Evolutionary conservation across 2,888 invertebrate species (phyloP), one percentile per base, ranked within the genome.

Genomic region (Eudemis profundana): DNA sequence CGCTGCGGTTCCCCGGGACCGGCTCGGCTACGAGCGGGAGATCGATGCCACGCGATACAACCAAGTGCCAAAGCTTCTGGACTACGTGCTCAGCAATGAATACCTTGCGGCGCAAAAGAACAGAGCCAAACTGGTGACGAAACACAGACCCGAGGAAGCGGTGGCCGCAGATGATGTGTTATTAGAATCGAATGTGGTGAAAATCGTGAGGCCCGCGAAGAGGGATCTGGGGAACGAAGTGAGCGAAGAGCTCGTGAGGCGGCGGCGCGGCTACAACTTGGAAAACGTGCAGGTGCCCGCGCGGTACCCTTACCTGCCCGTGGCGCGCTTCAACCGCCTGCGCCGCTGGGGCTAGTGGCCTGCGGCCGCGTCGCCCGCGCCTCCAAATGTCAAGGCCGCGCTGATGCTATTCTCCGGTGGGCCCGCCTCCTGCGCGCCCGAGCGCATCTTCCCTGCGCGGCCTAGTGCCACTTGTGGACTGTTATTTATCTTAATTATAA

Each of bases 211-310:
- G 61, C 87, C 92, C 27, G 68, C 78, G 27, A 85, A 83, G 70
- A 80, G 78, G 69, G 75, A 75, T 14, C 73, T 72, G 44, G 77
- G 74, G 42, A 75, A 71, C 46, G 81, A 80, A 63, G 78, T 73
- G 61, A 80, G 82, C 19, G 72, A 74, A 50, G 81, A 81, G 72
- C 77, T 91, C 64, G 85, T 89, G 73, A 79, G 90, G 67, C 82
- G 83, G 72, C 80, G 90, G 44, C 85, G 93, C 19, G 92, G 93
- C 23, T 92, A 92, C 78, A 93, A 92, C 77, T 75, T 93, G 74
- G 92, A 93, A 78, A 87, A 93, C 72, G 92, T 92, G 76, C 84
- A 86, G 71, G 92, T 93, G 68, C 93, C 93, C 44, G 86, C 90
- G 67, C 80, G 90, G 73, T 91, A 91, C 73, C 91, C 92, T 23